Percentiles rank a stretch among this genome's conserved stretches.
Evolutionary conservation across 1,140 invertebrate genomes (phyloP).

Genomic region (Varroa destructor): DNA sequence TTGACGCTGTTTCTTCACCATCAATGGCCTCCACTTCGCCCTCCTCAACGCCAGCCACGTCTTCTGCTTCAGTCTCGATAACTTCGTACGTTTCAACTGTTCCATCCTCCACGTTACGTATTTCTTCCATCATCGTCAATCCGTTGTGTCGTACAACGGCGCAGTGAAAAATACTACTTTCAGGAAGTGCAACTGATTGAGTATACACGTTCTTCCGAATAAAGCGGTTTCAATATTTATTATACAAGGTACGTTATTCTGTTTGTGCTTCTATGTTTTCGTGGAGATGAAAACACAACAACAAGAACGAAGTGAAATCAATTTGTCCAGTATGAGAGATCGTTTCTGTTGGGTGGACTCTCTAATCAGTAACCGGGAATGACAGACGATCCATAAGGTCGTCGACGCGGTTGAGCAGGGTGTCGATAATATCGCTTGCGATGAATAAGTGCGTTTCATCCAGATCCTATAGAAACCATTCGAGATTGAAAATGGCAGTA

Average conservation of each 20-base stretch:
- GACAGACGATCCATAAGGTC: conserved; percentile 92
- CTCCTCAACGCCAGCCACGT: neutral
- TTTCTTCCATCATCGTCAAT: conserved; percentile 11
- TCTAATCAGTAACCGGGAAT: conserved; percentile 57
- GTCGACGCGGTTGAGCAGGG: conserved; percentile 71
- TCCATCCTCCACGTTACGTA: neutral
- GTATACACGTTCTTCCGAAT: too few species aligned
- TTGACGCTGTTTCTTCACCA: too few species aligned
- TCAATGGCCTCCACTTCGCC: too few species aligned
- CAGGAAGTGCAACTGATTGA: too few species aligned
- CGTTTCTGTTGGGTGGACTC: neutral
- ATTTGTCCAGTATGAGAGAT: neutral
- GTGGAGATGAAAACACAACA: neutral
- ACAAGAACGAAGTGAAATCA: neutral
- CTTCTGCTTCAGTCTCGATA: conserved; percentile 17
- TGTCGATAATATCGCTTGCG: conserved; percentile 75
- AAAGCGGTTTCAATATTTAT: too few species aligned
- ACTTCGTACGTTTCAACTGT: conserved; percentile 22
- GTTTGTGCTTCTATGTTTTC: too few species aligned
- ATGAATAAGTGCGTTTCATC: conserved; percentile 93
- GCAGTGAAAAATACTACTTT: too few species aligned
- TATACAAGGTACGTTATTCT: too few species aligned
- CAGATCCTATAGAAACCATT: conserved; percentile 60
- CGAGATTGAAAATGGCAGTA: neutral
- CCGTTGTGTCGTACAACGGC: neutral